Conservation (phyloP, 2,888 invertebrate genomes). For the Nyleta sp. region DNA sequence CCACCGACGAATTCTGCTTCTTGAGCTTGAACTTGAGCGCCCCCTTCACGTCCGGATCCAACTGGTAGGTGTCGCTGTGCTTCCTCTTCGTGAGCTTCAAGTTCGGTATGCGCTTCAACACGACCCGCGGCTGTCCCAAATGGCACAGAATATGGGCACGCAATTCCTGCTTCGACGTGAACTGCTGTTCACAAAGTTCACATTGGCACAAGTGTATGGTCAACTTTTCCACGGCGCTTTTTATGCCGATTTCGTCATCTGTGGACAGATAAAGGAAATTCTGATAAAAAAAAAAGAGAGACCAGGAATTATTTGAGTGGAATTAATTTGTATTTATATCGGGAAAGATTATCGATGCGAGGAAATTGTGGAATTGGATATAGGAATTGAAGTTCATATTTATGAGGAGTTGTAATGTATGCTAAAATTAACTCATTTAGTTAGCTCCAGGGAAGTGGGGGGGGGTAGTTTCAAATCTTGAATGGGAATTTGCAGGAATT, state of each 20-base stretch:
- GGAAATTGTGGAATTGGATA: too few relatives aligned
- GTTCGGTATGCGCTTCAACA: constrained; percentile 75
- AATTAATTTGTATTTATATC: too few relatives aligned
- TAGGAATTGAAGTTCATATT: too few relatives aligned
- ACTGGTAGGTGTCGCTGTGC: constrained; percentile 73
- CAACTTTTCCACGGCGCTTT: constrained; percentile 61
- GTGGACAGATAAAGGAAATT: constrained; percentile 40
- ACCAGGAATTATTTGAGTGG: too few relatives aligned
- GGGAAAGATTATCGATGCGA: too few relatives aligned
- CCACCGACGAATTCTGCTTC: constrained; percentile 71
- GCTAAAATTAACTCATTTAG: too few relatives aligned
- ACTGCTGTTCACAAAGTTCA: constrained; percentile 77
- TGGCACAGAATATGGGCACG: constrained; percentile 76
- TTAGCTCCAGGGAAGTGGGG: too few relatives aligned
- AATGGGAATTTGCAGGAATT: too few relatives aligned
- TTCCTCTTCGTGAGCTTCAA: constrained; percentile 71
- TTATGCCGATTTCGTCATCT: constrained; percentile 70
- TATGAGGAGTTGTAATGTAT: too few relatives aligned
- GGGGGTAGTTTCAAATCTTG: too few relatives aligned
- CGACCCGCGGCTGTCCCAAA: constrained; percentile 75
- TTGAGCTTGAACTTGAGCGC: constrained; percentile 78
- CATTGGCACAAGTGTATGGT: constrained; percentile 69
- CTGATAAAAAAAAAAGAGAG: too few relatives aligned
- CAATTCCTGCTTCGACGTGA: constrained; percentile 75
- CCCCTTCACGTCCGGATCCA: constrained; percentile 76